Base-by-base conservation (phyloP, 2,113 vertebrate species). In the Spilogale gracilis region DNA sequence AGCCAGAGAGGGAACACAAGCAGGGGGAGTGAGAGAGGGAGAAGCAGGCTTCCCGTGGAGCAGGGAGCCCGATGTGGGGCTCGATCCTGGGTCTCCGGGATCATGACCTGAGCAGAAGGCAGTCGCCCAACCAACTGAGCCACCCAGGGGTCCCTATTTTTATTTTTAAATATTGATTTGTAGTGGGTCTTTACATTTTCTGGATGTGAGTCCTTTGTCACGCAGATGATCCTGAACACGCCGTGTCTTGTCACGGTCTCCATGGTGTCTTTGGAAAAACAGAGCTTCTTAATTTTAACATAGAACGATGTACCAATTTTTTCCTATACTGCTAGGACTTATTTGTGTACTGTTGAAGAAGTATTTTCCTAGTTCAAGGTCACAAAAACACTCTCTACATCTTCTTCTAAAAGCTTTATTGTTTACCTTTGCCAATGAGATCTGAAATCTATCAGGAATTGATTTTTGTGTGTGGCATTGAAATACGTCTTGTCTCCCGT, bases 381-480 rank as follows among this genome's bases (percentile, higher is more conserved):
- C 95, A 89, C 48, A 32, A 71, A 71, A 61, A 14, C 9, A 67
- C 52, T 17, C 56, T 30, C 3, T 71, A 0, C 20, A 18, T 56
- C 85, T 94, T 83, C 13, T 52, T 93, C 65, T 38, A 9, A 60
- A 60, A 61, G 21, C 12, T 74, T 67, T 81, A n/a, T 65, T 90
- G 43, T 90, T 71, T 76, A 50, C 88, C 5, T 82, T 78, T 89
- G 18, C 60, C 60, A 73, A 2, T 79, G 20, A 73, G 32, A 74
- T 56, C 21, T 74, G 67, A 95, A 85, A 90, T 92, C 87, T 86
- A 91, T 83, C 65, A 79, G 43, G n/a, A 84, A 61, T 50, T 43
- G 95, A 89, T 81, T 48, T 86, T 69, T 32, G 38, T 27, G 83
- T 65, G 5, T 21, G n/a, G 4, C 25, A 17, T 89, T 83, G 69